phyloP scores from a whole-genome alignment of 2,797 vertebrate genomes.

The Tiaroga cobitis region DNA sequence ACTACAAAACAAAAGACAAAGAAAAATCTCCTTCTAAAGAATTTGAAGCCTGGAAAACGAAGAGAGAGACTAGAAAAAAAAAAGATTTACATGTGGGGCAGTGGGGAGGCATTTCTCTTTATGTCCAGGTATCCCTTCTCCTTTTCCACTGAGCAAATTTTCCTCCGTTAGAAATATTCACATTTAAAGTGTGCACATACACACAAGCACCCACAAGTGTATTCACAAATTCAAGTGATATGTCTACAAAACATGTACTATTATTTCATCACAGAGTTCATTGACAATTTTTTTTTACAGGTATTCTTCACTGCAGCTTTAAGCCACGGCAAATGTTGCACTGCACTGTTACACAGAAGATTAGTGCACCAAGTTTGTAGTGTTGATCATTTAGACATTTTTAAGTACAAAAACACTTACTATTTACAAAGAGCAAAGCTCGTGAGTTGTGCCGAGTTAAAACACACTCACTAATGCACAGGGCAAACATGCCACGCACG shows the following conservation, averaged over 20 bases:
- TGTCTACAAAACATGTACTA: constrained; percentile 51
- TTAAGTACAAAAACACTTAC: constrained; percentile 56
- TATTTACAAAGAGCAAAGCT: constrained; percentile 52
- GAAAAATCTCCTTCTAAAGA: neutral
- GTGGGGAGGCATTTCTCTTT: constrained; percentile 30
- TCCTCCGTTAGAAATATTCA: constrained; percentile 48
- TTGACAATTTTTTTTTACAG: constrained; percentile 29
- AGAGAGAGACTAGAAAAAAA: neutral
- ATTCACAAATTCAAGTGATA: constrained; percentile 51
- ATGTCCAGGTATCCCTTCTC: constrained; percentile 24
- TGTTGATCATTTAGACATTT: constrained; percentile 30
- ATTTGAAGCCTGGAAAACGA: neutral
- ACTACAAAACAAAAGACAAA: neutral
- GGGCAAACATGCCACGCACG: constrained; percentile 23
- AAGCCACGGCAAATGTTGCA: constrained; percentile 37
- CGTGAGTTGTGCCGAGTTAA: constrained; percentile 27
- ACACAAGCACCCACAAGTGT: constrained; percentile 53
- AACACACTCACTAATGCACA: constrained; percentile 25
- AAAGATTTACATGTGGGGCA: constrained; percentile 26
- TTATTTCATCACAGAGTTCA: constrained; percentile 40
- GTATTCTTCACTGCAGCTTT: constrained; percentile 41
- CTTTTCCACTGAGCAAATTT: constrained; percentile 9
- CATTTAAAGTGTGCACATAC: constrained; percentile 53
- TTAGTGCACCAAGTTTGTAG: constrained; percentile 48
- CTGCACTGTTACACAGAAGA: constrained; percentile 50